A percentile compares a stretch with the other conserved stretches of the same genome.
phyloP scores from a whole-genome alignment of 2,113 vertebrate species.

The Furnarius figulus region DNA sequence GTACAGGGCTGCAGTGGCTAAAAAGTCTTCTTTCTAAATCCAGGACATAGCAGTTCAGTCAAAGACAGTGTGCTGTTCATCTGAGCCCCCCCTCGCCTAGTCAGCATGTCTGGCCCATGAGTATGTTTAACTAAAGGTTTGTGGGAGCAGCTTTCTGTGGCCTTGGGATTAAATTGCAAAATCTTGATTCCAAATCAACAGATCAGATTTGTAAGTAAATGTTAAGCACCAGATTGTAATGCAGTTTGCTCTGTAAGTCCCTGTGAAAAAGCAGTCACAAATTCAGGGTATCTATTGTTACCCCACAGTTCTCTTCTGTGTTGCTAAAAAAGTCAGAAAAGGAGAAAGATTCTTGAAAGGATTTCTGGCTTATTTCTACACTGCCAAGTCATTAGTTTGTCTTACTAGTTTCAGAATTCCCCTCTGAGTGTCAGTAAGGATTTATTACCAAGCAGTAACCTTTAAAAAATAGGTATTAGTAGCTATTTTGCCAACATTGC shows the following conservation, averaged over 20 bases:
- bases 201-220: neutral
- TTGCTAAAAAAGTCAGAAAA: neutral
- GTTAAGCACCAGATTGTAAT: neutral
- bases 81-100: neutral
- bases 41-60: neutral
- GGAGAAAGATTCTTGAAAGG: neutral
- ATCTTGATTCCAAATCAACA: neutral
- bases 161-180: neutral
- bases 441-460: neutral
- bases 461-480: neutral
- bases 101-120: neutral
- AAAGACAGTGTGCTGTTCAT: neutral
- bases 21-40: neutral
- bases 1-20: neutral
- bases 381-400: neutral
- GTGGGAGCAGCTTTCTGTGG: neutral
- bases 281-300: neutral
- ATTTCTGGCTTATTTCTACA: neutral
- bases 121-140: neutral
- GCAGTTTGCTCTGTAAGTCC: neutral
- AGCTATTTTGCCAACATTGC: neutral
- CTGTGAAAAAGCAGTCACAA: neutral
- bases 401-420: neutral
- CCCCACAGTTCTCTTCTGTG: neutral
- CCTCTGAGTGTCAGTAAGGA: neutral